phyloP scores from a whole-genome alignment of 2,888 invertebrate species.

The Sesamia inferens region DNA sequence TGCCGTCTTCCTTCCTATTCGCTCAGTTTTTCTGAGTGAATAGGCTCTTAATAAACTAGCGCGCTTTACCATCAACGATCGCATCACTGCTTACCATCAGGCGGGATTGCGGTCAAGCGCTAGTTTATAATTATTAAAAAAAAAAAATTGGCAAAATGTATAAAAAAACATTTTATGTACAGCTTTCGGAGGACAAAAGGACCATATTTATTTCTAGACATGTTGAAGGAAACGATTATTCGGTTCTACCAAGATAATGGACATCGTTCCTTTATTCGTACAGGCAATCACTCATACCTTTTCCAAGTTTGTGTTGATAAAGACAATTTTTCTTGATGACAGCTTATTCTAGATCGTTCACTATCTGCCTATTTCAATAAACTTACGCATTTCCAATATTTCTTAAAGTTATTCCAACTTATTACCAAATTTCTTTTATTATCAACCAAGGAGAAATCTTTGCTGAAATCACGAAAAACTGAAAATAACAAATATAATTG shows the following conservation, averaged over 20 bases:
- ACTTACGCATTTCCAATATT: background rate
- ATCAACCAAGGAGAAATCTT: background rate
- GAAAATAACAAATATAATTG: background rate
- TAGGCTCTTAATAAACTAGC: too few relatives aligned
- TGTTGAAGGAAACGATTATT: background rate
- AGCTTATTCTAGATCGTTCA: conserved; percentile 7
- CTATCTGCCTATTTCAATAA: background rate
- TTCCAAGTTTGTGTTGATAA: background rate
- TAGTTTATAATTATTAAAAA: too few relatives aligned
- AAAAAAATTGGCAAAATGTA: too few relatives aligned
- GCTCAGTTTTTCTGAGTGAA: too few relatives aligned
- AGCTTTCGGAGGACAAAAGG: background rate
- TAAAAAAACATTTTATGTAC: background rate
- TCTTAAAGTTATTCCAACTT: background rate
- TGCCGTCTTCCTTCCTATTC: too few relatives aligned
- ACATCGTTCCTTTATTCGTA: background rate
- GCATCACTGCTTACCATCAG: too few relatives aligned
- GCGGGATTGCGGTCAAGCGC: too few relatives aligned
- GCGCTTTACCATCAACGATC: too few relatives aligned
- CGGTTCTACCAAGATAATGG: background rate
- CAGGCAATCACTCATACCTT: background rate
- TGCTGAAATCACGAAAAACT: background rate
- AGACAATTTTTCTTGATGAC: background rate
- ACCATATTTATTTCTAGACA: background rate
- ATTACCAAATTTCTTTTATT: too few relatives aligned